These are phyloP conservation scores for Symphodus melops DNA, from an alignment of 2,113 vertebrate species.

Conservation along the genomic window DNA sequence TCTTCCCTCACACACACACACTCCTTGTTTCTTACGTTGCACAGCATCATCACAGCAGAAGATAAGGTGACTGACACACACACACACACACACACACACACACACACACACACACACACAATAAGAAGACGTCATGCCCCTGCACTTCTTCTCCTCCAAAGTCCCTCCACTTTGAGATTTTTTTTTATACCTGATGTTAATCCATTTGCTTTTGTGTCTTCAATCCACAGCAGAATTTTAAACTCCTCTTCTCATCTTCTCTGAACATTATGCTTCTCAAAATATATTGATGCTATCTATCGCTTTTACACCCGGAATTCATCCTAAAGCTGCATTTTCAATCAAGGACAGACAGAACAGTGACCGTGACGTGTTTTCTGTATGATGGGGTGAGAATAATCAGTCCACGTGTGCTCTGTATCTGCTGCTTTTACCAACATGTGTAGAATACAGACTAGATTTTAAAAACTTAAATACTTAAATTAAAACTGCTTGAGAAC, in stretches of 20 bases:
- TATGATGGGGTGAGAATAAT: not conserved
- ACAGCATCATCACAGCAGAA: conserved; percentile 69
- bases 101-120: conserved; percentile 25
- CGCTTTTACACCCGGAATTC: not conserved
- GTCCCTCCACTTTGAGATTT: conserved; percentile 10
- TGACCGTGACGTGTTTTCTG: not conserved
- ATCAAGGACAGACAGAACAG: too few species aligned
- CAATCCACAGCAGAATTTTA: not conserved
- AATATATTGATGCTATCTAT: not conserved
- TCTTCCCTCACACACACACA: conserved; percentile 34
- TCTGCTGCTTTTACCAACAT: not conserved
- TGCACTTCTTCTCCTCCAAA: conserved; percentile 28
- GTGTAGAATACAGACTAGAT: not conserved
- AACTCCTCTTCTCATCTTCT: not conserved
- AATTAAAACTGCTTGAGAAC: not conserved
- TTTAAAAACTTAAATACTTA: too few species aligned
- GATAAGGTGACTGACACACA: conserved; percentile 46
- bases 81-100: conserved; percentile 9
- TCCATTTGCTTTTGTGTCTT: conserved; percentile 6
- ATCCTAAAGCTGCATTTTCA: not conserved
- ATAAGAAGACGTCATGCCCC: conserved; percentile 56
- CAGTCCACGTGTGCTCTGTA: not conserved
- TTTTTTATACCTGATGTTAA: not conserved
- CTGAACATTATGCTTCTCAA: not conserved
- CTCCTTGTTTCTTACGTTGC: conserved; percentile 41